Percentiles rank a stretch among this genome's conserved stretches.
Evolutionary conservation across 2,888 invertebrate genomes (phyloP).

Genomic region (Cartodere bifasciata): DNA sequence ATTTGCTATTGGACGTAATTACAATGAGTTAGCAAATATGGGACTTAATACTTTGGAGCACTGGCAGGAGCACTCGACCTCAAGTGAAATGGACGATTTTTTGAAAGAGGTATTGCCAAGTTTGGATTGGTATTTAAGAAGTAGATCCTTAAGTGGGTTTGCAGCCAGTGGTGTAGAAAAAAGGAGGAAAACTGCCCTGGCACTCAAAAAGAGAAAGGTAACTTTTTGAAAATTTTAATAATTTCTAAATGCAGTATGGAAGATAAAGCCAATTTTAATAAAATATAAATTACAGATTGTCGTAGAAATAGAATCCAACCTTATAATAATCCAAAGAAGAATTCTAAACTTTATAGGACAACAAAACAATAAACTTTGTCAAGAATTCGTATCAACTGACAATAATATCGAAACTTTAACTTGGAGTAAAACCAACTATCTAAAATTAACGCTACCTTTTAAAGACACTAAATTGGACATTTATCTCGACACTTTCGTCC

Average conservation of each 20-base stretch:
- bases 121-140: slow-evolving; percentile 40
- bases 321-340: slow-evolving; percentile 27
- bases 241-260: no score
- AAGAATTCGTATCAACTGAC: slow-evolving; percentile 25
- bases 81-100: slow-evolving; percentile 32
- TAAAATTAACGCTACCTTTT: slow-evolving; percentile 45
- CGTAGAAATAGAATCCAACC: slow-evolving; percentile 27
- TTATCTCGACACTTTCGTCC: slow-evolving; percentile 46
- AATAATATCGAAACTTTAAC: slow-evolving; percentile 29
- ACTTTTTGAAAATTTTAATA: not conserved
- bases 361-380: slow-evolving; percentile 26
- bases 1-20: slow-evolving; percentile 38
- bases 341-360: slow-evolving; percentile 34
- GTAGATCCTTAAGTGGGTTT: slow-evolving; percentile 32
- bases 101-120: slow-evolving; percentile 41
- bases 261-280: no score
- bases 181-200: slow-evolving; percentile 24
- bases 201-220: slow-evolving; percentile 27
- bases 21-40: slow-evolving; percentile 36
- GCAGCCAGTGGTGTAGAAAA: slow-evolving; percentile 14
- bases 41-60: slow-evolving; percentile 45
- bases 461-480: slow-evolving; percentile 44
- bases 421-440: slow-evolving; percentile 39
- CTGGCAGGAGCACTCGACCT: slow-evolving; percentile 38
- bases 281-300: no score